Conservation (phyloP, 2,113 vertebrate genomes). For the Melanerpes formicivorus region DNA sequence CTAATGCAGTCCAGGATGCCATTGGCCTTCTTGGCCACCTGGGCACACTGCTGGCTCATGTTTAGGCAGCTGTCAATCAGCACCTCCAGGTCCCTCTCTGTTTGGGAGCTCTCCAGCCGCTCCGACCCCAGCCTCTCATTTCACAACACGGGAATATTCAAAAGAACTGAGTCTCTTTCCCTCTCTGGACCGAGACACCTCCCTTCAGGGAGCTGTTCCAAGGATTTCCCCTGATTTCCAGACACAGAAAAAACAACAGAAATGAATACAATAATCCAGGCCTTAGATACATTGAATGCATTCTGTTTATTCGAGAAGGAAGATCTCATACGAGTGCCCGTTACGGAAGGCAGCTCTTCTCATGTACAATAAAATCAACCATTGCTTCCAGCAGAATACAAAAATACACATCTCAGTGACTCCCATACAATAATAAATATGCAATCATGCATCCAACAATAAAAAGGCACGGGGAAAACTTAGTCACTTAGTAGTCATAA, state of each 20-base stretch:
- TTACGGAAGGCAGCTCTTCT: constrained; percentile 81
- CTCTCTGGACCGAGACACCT: no score
- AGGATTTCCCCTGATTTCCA: no score
- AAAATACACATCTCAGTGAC: constrained; percentile 99
- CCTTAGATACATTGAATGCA: constrained; percentile 78
- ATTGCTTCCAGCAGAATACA: constrained; percentile 94
- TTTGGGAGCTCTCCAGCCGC: no score
- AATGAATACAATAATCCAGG: background rate
- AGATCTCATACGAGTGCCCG: constrained; percentile 86
- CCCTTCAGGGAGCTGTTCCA: no score
- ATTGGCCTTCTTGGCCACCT: no score
- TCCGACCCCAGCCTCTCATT: no score
- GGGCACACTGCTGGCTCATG: no score
- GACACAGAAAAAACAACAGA: constrained; percentile 6
- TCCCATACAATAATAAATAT: constrained; percentile 98
- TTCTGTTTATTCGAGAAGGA: constrained; percentile 96
- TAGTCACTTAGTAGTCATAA: constrained; percentile 99
- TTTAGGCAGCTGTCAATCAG: no score
- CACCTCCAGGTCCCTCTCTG: no score
- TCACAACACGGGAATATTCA: no score
- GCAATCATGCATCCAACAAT: constrained; percentile 94
- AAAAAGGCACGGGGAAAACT: constrained; percentile 96
- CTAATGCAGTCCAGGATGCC: no score
- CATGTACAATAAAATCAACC: constrained; percentile 90
- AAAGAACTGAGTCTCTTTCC: no score